These are phyloP conservation scores for Lomographa bimaculata DNA, from an alignment of 2,888 invertebrate genomes.

Conservation along the genomic window DNA sequence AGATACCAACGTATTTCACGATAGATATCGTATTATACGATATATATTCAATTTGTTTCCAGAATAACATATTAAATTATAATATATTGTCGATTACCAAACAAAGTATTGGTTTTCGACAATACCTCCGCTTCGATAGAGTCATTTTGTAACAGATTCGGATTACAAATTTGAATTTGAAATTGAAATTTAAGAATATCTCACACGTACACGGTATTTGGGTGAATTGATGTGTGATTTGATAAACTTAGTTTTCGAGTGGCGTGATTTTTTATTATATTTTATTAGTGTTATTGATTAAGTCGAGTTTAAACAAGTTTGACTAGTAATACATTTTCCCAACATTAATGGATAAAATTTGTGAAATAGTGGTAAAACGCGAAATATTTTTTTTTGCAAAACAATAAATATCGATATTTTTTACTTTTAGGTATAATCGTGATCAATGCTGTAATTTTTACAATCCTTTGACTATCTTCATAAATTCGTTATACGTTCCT, in stretches of 20 bases:
- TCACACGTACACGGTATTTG: slow-evolving; percentile 22
- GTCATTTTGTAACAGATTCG: slow-evolving; percentile 55
- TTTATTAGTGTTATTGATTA: no score
- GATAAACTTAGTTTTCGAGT: slow-evolving; percentile 9
- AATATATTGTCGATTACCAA: slow-evolving; percentile 51
- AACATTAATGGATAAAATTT: no score
- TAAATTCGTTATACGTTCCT: no score
- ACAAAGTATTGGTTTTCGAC: slow-evolving; percentile 49
- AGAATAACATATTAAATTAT: slow-evolving; percentile 49
- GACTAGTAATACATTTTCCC: no score
- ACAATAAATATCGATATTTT: no score
- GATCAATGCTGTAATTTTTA: no score
- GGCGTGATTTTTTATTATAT: slow-evolving; percentile 12
- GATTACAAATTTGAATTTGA: slow-evolving; percentile 55
- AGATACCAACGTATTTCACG: slow-evolving; percentile 28
- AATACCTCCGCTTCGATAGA: slow-evolving; percentile 51
- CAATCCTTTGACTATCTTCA: no score
- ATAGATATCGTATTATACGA: slow-evolving; percentile 39
- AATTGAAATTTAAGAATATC: slow-evolving; percentile 32
- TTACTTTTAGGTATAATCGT: no score
- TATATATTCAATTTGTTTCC: slow-evolving; percentile 55
- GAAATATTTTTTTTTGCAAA: no score
- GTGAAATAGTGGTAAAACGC: no score
- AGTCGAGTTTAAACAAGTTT: no score
- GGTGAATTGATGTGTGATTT: slow-evolving; percentile 25